phyloP scores from a whole-genome alignment of 2,888 invertebrate species.

The Ennomos quercinarius region DNA sequence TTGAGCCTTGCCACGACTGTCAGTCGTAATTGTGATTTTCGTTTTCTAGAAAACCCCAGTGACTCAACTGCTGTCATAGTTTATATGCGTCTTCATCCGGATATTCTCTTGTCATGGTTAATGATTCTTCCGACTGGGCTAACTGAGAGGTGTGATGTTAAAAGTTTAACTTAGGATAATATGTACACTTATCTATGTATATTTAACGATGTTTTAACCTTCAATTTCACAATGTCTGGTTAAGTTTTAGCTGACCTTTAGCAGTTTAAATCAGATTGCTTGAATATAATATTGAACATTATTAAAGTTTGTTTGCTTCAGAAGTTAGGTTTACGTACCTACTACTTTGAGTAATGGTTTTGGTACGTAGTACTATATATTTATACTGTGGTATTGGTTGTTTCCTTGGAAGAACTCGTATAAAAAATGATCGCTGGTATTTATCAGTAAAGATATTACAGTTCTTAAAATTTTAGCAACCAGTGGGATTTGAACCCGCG shows the following conservation, averaged over 20 bases:
- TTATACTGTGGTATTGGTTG: no score
- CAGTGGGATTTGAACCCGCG: no score
- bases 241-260: not conserved
- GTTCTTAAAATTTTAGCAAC: no score
- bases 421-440: not conserved
- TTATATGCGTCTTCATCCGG: conserved; percentile 32
- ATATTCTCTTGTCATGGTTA: conserved; percentile 41
- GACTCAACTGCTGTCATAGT: conserved; percentile 21
- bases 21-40: conserved; percentile 58
- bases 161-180: conserved; percentile 43
- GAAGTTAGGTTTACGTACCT: no score
- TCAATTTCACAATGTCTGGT: conserved; percentile 9
- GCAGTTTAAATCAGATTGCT: no score
- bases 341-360: no score
- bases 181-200: conserved; percentile 31
- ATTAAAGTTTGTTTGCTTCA: no score
- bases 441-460: no score
- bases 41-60: conserved; percentile 6
- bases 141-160: conserved; percentile 58
- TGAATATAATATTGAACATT: no score
- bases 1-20: conserved; percentile 66
- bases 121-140: conserved; percentile 53
- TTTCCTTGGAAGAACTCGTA: no score
- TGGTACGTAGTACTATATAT: no score
- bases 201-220: conserved; percentile 11